These are phyloP conservation scores for Drosophila sechellia DNA, from an alignment of 1,140 invertebrate genomes.

Conservation along the genomic window DNA sequence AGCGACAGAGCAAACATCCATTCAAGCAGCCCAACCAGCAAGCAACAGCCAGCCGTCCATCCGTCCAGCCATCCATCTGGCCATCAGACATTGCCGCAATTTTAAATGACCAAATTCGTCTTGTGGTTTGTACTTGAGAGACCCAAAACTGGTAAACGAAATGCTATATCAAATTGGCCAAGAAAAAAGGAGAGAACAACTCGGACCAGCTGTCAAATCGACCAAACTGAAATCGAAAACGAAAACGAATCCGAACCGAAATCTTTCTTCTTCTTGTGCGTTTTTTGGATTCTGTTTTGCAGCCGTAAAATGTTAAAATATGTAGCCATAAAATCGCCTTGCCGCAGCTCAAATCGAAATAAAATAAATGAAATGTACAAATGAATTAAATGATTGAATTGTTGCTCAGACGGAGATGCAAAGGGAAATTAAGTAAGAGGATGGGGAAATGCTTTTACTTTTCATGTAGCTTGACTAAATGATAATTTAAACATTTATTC, in stretches of 20 bases:
- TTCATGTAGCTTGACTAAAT: constrained; percentile 24
- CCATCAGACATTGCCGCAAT: constrained; percentile 65
- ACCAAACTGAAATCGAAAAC: constrained; percentile 60
- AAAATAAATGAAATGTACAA: constrained; percentile 71
- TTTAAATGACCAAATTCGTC: constrained; percentile 81
- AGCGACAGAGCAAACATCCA: constrained; percentile 57
- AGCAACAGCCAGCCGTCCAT: constrained; percentile 15
- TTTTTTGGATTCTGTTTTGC: constrained; percentile 14
- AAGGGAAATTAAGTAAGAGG: constrained; percentile 17
- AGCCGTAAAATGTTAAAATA: constrained; percentile 65
- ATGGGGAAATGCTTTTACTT: constrained; percentile 36
- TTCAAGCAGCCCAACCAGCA: constrained; percentile 17
- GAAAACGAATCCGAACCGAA: constrained; percentile 64
- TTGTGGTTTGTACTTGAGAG: constrained; percentile 80
- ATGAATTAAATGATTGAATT: constrained; percentile 61
- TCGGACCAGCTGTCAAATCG: constrained; percentile 64
- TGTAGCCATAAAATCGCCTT: constrained; percentile 74
- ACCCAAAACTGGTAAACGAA: constrained; percentile 74
- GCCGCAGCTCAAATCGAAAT: constrained; percentile 55
- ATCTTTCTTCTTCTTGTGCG: constrained; percentile 28
- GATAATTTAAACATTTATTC: constrained; percentile 53
- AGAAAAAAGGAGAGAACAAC: constrained; percentile 36
- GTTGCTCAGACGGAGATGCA: constrained; percentile 9
- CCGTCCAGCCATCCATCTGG: constrained; percentile 33
- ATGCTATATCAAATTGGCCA: constrained; percentile 59